Evolutionary conservation across 64 coral and sea anemone genomes (phyloP).

Genomic region (Actinia equina): DNA sequence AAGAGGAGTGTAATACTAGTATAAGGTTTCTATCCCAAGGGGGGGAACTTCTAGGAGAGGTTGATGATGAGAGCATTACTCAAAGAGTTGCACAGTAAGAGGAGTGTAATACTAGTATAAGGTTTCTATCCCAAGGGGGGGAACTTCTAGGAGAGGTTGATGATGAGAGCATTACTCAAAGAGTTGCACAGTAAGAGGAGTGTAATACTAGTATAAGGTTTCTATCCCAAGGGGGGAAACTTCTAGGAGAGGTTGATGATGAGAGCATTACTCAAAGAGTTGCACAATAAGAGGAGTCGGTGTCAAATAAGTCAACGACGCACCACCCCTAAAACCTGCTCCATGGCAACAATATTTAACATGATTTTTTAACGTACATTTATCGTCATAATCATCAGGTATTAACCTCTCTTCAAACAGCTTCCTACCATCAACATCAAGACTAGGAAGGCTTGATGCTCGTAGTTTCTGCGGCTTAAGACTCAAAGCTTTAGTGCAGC

Average conservation of each 20-base stretch:
- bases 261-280: slow-evolving; percentile 48
- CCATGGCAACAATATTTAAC: background rate
- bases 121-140: no score
- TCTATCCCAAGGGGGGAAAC: no score
- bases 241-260: background rate
- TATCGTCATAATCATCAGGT: slow-evolving; percentile 14
- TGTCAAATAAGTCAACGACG: background rate
- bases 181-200: slow-evolving; percentile 67
- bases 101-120: no score
- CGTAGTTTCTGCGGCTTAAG: background rate
- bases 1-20: slow-evolving; percentile 23
- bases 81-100: slow-evolving; percentile 71
- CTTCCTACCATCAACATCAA: slow-evolving; percentile 28
- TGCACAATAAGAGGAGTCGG: slow-evolving; percentile 66
- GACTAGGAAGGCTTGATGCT: slow-evolving; percentile 16
- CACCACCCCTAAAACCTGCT: background rate
- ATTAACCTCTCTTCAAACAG: slow-evolving; percentile 65
- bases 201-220: no score
- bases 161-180: slow-evolving; percentile 41
- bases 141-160: no score
- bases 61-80: slow-evolving; percentile 8
- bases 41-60: background rate
- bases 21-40: no score
- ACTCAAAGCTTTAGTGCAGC: background rate
- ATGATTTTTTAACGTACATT: background rate